Evolutionary conservation across 2,888 invertebrate species (phyloP).

Genomic region (Cosmia pyralina): DNA sequence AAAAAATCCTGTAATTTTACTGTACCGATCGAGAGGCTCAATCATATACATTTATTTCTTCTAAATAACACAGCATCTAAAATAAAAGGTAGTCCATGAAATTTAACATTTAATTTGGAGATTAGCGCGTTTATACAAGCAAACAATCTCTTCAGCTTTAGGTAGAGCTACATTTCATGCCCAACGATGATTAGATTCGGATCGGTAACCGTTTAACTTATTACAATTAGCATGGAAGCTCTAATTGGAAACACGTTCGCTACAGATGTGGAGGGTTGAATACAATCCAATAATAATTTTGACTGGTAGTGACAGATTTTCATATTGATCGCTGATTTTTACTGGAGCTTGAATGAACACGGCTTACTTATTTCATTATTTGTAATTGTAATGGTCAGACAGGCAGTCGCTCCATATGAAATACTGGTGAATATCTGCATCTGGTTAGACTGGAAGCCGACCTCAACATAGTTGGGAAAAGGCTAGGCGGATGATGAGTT

Average conservation of each 20-base stretch:
- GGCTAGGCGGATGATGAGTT: neutral
- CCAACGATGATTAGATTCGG: constrained; percentile 19
- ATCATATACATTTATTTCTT: too few species aligned
- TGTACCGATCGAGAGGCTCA: too few species aligned
- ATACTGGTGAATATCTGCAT: neutral
- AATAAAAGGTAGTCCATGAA: too few species aligned
- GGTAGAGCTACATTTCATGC: neutral
- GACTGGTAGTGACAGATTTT: neutral
- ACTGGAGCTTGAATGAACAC: neutral
- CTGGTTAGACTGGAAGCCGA: neutral
- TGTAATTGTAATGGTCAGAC: neutral
- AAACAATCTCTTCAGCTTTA: too few species aligned
- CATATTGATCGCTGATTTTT: neutral
- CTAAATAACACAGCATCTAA: too few species aligned
- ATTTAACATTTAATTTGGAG: too few species aligned
- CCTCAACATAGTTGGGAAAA: neutral
- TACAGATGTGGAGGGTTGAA: neutral
- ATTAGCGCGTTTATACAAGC: too few species aligned
- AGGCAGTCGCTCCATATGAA: neutral
- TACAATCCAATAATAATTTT: neutral
- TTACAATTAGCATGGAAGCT: neutral
- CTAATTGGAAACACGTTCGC: constrained; percentile 17
- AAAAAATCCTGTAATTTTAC: too few species aligned
- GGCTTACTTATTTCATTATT: neutral
- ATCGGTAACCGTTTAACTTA: neutral